Evolutionary conservation across 2,888 invertebrate genomes (phyloP).

Genomic region (Drosophila merina): DNA sequence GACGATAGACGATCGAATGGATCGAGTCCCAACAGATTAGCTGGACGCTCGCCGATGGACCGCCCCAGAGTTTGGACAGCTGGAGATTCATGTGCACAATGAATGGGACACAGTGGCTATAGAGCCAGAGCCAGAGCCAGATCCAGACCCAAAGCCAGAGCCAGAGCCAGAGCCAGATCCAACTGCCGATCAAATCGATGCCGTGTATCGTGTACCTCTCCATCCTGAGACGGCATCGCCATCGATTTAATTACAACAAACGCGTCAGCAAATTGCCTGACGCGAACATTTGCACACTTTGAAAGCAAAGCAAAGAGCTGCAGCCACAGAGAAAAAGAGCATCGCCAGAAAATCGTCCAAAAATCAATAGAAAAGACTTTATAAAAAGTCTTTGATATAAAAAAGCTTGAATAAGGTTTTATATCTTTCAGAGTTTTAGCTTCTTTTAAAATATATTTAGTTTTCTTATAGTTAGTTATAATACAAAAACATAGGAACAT

Average conservation of each 20-base stretch:
- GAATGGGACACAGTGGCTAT: constrained; percentile 59
- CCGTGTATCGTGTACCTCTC: constrained; percentile 45
- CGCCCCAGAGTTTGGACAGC: constrained; percentile 77
- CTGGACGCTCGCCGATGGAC: constrained; percentile 63
- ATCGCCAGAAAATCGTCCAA: constrained; percentile 33
- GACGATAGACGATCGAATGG: constrained; percentile 64
- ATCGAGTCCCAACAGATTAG: constrained; percentile 73
- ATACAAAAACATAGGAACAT: no score
- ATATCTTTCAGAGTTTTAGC: no score
- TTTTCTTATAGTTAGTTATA: no score
- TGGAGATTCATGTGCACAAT: constrained; percentile 76
- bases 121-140: not conserved
- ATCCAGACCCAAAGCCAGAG: not conserved
- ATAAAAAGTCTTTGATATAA: no score
- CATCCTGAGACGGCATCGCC: constrained; percentile 45
- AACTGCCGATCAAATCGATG: constrained; percentile 71
- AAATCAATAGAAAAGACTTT: constrained; percentile 5
- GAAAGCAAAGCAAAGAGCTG: constrained; percentile 63
- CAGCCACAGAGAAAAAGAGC: constrained; percentile 10
- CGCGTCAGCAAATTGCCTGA: constrained; percentile 81
- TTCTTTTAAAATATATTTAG: no score
- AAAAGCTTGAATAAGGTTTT: no score
- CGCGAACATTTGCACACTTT: constrained; percentile 81
- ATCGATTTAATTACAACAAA: constrained; percentile 81
- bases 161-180: constrained; percentile 10